Percentiles rank a stretch among this genome's conserved stretches.
These are phyloP conservation scores for Coracopsis vasa DNA, from an alignment of 2,113 vertebrate genomes.

Conservation along the genomic window DNA sequence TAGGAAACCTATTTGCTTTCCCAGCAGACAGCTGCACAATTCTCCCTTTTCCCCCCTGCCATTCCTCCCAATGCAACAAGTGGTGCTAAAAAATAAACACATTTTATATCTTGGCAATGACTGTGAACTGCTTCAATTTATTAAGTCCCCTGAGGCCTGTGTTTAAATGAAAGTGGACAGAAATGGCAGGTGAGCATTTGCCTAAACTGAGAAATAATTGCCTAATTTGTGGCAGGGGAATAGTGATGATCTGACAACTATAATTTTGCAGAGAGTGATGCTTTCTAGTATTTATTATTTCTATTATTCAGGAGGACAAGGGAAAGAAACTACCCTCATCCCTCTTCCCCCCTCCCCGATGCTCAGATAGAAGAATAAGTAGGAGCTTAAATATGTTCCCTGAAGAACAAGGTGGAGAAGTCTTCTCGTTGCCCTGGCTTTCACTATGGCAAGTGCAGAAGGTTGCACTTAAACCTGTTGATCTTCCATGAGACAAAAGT, in stretches of 20 bases:
- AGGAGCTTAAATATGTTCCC: neutral
- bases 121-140: neutral
- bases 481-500: neutral
- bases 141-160: neutral
- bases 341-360: neutral
- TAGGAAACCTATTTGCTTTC: neutral
- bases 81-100: neutral
- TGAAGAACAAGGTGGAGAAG: neutral
- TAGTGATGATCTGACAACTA: neutral
- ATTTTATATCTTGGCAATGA: neutral
- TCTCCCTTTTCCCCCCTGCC: neutral
- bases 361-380: neutral
- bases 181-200: neutral
- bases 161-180: neutral
- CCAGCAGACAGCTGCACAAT: neutral
- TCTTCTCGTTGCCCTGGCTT: neutral
- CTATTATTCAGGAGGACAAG: neutral
- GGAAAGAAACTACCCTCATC: neutral
- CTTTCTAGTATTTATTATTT: neutral
- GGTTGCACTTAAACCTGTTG: neutral
- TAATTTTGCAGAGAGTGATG: neutral
- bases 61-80: neutral
- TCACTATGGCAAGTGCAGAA: neutral
- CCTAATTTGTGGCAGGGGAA: neutral
- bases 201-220: constrained; percentile 28